Conservation (phyloP, 2,888 invertebrate species). For the Dryobota labecula region DNA sequence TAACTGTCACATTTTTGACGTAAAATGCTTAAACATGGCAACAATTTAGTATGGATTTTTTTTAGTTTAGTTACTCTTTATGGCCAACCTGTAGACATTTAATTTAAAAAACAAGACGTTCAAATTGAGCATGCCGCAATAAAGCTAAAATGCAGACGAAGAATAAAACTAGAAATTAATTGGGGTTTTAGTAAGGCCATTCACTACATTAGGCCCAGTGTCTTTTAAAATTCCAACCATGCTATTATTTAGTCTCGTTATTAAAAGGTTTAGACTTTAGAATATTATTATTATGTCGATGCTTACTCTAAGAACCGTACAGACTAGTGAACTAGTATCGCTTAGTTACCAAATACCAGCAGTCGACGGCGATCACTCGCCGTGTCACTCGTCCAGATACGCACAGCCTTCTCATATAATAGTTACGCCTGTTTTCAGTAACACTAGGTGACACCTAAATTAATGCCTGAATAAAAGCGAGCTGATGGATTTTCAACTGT, state of each 20-base stretch:
- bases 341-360: constrained; percentile 70
- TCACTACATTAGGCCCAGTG: constrained; percentile 15
- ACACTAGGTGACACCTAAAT: neutral
- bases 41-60: too few species aligned
- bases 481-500: neutral
- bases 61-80: too few species aligned
- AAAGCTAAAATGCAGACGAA: neutral
- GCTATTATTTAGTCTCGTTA: constrained; percentile 53
- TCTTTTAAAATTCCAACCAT: constrained; percentile 27
- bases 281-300: constrained; percentile 55
- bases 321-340: constrained; percentile 76
- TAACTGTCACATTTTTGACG: too few species aligned
- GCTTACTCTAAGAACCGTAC: constrained; percentile 59
- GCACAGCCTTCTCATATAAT: constrained; percentile 33
- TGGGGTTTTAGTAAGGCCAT: constrained; percentile 17
- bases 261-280: constrained; percentile 43
- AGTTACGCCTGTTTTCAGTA: neutral
- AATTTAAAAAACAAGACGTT: neutral
- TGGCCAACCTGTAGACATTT: too few species aligned
- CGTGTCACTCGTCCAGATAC: constrained; percentile 63
- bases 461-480: neutral
- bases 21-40: too few species aligned
- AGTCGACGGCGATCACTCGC: constrained; percentile 70
- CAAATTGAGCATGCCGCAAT: neutral
- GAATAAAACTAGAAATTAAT: neutral